Evolutionary conservation across 2,888 invertebrate species (phyloP).

Genomic region (Orthosia gracilis): DNA sequence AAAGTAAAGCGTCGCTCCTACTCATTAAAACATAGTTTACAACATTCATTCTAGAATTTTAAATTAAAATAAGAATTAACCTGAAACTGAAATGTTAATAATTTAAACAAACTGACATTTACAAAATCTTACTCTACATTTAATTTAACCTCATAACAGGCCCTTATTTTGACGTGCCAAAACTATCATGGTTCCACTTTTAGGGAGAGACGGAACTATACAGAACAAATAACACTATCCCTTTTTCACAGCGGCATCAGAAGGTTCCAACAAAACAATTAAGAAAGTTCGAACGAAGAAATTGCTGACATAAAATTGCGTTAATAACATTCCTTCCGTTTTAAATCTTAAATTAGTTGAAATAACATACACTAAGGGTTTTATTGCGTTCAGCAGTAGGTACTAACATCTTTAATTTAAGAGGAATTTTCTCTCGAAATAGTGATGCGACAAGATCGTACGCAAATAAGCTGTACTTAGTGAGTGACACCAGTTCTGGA

Average conservation of each 20-base stretch:
- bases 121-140: constrained; percentile 4
- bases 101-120: constrained; percentile 3
- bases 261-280: constrained; percentile 33
- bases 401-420: constrained; percentile 62
- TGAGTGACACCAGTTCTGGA: no score
- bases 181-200: no score
- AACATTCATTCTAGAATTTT: no score
- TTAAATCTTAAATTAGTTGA: constrained; percentile 52
- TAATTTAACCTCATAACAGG: constrained; percentile 23
- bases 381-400: constrained; percentile 37
- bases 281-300: constrained; percentile 15
- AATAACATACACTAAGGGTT: constrained; percentile 54
- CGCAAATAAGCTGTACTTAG: background rate
- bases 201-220: no score
- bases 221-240: no score
- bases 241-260: no score
- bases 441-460: constrained; percentile 47
- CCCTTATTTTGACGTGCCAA: no score
- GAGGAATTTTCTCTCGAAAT: constrained; percentile 41
- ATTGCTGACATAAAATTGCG: constrained; percentile 31
- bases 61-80: background rate
- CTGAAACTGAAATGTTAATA: background rate
- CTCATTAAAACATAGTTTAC: background rate
- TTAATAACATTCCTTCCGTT: constrained; percentile 45
- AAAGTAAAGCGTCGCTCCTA: no score